Evolutionary conservation across 2,888 invertebrate genomes (phyloP).

Genomic region (Fragum sueziense): DNA sequence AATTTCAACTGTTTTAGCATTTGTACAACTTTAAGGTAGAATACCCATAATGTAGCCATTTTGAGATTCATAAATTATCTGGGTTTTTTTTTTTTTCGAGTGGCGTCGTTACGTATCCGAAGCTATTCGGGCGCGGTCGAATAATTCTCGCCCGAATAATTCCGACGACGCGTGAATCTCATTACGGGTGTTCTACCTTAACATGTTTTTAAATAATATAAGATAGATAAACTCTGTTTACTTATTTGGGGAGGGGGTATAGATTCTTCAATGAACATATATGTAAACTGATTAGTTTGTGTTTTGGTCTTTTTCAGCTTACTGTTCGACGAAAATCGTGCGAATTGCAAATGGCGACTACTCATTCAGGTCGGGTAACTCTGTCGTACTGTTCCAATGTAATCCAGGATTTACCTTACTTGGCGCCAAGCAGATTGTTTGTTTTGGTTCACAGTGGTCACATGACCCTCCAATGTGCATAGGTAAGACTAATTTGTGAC

Average conservation of each 20-base stretch:
- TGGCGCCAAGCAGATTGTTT: conserved; percentile 28
- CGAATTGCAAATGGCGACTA: conserved; percentile 42
- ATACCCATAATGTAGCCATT: no score
- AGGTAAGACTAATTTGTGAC: no score
- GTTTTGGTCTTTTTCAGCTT: conserved; percentile 3
- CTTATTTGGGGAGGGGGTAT: neutral
- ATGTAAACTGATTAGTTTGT: neutral
- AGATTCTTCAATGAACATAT: neutral
- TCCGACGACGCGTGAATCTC: no score
- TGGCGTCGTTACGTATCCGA: no score
- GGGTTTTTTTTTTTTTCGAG: no score
- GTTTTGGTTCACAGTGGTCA: conserved; percentile 39
- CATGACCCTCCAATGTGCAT: conserved; percentile 43
- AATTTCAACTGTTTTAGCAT: no score
- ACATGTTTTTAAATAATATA: neutral
- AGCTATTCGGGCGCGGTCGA: no score
- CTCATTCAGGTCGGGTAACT: conserved; percentile 38
- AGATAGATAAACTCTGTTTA: neutral
- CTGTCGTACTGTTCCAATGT: conserved; percentile 37
- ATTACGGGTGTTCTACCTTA: neutral
- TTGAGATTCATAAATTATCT: no score
- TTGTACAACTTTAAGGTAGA: no score
- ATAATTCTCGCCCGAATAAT: no score
- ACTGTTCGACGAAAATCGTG: conserved; percentile 35
- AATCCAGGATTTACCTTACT: conserved; percentile 32